A percentile compares a stretch with the other conserved stretches of the same genome.
These are phyloP conservation scores for Torymus auratus DNA, from an alignment of 2,888 invertebrate species.

Conservation along the genomic window DNA sequence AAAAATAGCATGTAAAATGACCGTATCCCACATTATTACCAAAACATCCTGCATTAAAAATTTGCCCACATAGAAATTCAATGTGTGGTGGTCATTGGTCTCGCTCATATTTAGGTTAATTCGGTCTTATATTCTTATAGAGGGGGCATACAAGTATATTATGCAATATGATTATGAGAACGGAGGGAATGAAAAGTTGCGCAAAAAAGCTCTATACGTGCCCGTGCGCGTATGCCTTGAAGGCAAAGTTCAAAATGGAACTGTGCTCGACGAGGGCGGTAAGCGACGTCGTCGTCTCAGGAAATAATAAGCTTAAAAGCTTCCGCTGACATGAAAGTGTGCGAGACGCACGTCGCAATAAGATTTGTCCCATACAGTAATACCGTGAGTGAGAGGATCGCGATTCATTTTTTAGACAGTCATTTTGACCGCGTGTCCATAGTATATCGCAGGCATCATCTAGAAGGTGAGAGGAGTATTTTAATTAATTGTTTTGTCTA, in stretches of 20 bases:
- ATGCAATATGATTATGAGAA: too few relatives aligned
- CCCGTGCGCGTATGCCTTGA: background rate
- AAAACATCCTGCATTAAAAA: too few relatives aligned
- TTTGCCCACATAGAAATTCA: too few relatives aligned
- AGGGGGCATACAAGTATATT: background rate
- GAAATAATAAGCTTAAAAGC: slow-evolving; percentile 28
- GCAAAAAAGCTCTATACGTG: background rate
- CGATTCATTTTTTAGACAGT: too few relatives aligned
- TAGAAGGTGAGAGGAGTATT: too few relatives aligned
- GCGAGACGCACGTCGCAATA: background rate
- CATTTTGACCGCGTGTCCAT: background rate
- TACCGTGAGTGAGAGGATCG: too few relatives aligned
- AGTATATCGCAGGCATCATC: background rate
- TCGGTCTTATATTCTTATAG: background rate
- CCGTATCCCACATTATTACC: too few relatives aligned
- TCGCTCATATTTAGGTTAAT: slow-evolving; percentile 3
- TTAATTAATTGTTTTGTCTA: too few relatives aligned
- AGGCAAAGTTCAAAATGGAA: background rate
- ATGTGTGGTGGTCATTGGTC: too few relatives aligned
- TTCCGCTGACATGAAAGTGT: background rate
- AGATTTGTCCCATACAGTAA: background rate
- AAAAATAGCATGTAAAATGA: too few relatives aligned
- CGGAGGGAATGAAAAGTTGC: too few relatives aligned
- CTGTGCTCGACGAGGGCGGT: background rate
- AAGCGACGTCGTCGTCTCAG: background rate